Base-by-base conservation (phyloP, 2,797 vertebrate genomes). In the Cossypha heuglini region DNA sequence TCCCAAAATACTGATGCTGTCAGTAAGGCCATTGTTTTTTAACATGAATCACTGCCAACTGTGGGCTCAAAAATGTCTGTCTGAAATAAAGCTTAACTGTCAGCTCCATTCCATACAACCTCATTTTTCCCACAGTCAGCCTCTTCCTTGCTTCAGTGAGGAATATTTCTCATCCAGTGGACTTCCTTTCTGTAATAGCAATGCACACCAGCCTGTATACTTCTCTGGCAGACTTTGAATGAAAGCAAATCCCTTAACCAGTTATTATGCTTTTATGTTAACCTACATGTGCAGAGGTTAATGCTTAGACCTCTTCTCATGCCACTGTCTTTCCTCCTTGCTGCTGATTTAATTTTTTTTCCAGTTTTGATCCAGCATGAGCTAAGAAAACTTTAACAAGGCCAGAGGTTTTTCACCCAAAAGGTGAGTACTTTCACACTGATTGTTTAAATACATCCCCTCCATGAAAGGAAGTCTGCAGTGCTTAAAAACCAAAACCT, bases 11-110 rank as follows among this genome's bases (percentile, higher is more conserved):
- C 54, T 71, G 67, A 58, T 61, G 75, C 83, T 63, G 69, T 85
- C 95, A 95, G 80, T 59, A 69, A 88, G 75, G 79, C 91, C 88
- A 92, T 95, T 94, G 95, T 96, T 95, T 61, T 88, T 33, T 17
- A 42, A 33, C 31, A 31, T 51, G 68, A 86, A 76, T 59, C 58
- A 7, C 69, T 91, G 90, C 89, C 80, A 96, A 75, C n/a, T 61
- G 45, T 29, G 61, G 86, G 71, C 57, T 94, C 57, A 86, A 52
- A 95, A 94, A 91, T 29, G 42, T 72, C 68, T 80, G 57, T 90
- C 88, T 95, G 71, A 95, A 95, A 79, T 92, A 92, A 94, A 91
- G 43, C 46, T 81, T 77, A 63, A 43, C 86, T 90, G 69, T 88
- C 57, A 91, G 22, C 49, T 87, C 55, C 42, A 33, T 74, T 93